Evolutionary conservation across 1,140 invertebrate species (phyloP).

Genomic region (Drosophila tropicalis): DNA sequence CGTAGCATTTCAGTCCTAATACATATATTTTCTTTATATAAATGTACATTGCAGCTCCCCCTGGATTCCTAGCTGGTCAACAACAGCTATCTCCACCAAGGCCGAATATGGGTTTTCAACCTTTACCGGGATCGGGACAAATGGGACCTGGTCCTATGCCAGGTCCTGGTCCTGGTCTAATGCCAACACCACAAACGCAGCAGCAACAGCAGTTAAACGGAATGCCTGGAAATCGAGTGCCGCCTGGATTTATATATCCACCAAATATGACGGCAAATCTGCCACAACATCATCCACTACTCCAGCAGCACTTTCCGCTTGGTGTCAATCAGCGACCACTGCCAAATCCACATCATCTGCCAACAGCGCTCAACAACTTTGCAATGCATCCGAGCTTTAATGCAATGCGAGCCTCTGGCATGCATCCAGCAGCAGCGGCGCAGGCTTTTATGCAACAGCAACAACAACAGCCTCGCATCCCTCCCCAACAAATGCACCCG

Average conservation of each 20-base stretch:
- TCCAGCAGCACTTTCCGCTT: constrained; percentile 70
- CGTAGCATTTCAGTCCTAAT: neutral
- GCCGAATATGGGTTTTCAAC: constrained; percentile 57
- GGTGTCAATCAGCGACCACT: constrained; percentile 71
- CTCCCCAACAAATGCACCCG: constrained; percentile 54
- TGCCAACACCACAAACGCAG: constrained; percentile 61
- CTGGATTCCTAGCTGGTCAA: constrained; percentile 61
- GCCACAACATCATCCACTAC: constrained; percentile 63
- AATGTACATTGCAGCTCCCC: constrained; percentile 53
- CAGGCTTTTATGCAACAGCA: constrained; percentile 82
- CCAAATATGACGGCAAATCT: constrained; percentile 54
- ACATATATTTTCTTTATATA: neutral
- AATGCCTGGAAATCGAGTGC: constrained; percentile 57
- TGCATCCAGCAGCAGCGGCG: constrained; percentile 63
- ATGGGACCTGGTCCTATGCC: constrained; percentile 52
- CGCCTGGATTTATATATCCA: constrained; percentile 71
- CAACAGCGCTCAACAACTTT: constrained; percentile 81
- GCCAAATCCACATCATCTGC: constrained; percentile 78
- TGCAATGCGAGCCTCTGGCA: constrained; percentile 80
- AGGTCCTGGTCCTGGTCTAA: constrained; percentile 55
- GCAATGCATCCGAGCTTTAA: constrained; percentile 83
- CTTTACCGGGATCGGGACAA: constrained; percentile 52
- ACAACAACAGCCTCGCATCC: constrained; percentile 76
- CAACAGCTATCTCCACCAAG: constrained; percentile 68
- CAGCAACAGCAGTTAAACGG: constrained; percentile 58